Evolutionary conservation across 2,888 invertebrate species (phyloP).

Genomic region (Neoscelio sp.): DNA sequence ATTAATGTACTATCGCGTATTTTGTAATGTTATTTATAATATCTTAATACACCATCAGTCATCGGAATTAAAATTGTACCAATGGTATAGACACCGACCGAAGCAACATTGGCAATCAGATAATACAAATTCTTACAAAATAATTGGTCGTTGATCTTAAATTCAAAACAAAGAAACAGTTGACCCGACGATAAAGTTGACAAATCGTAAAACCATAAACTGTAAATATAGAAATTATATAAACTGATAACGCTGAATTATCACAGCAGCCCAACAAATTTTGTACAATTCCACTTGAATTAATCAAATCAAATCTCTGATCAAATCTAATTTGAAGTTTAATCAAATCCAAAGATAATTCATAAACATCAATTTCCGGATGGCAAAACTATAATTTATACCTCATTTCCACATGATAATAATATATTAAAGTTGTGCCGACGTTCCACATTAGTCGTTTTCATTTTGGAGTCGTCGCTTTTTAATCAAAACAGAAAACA

Average conservation of each 20-base stretch:
- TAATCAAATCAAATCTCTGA: constrained; percentile 12
- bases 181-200: constrained; percentile 43
- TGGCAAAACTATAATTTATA: constrained; percentile 2
- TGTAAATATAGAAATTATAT: constrained; percentile 42
- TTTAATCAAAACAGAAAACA: neutral
- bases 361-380: neutral
- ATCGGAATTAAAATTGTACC: constrained; percentile 18
- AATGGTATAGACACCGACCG: neutral
- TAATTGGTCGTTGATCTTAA: constrained; percentile 42
- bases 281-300: constrained; percentile 8
- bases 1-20: neutral
- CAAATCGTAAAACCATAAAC: constrained; percentile 30
- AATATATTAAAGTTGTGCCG: too few relatives aligned
- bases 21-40: constrained; percentile 41
- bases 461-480: constrained; percentile 2
- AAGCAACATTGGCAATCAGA: constrained; percentile 27
- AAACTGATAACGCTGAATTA: constrained; percentile 37
- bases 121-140: constrained; percentile 42
- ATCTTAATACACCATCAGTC: constrained; percentile 30
- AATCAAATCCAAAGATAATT: constrained; percentile 15
- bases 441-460: neutral
- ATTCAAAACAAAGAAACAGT: constrained; percentile 47
- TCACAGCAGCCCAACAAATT: constrained; percentile 12
- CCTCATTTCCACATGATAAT: constrained; percentile 1
- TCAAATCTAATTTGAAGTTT: neutral